Base-by-base conservation (phyloP, 2,888 invertebrate genomes). In the Frankliniella fusca region DNA sequence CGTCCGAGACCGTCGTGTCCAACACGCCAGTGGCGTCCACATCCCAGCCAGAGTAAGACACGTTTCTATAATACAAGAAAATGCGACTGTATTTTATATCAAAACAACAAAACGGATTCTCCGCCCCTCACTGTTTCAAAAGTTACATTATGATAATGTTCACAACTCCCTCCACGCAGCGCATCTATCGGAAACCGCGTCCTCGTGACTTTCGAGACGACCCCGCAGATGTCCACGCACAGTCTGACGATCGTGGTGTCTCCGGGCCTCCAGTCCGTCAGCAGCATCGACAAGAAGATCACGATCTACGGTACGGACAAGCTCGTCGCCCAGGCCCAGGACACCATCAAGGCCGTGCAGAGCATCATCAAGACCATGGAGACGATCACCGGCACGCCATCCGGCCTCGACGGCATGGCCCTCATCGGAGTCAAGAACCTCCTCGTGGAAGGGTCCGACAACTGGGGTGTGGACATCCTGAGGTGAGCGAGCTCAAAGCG, bases 381-480 rank as follows among this genome's bases (percentile, higher is more conserved):
- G 61, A 81, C 48, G 3, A 82, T 83, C 76, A 83, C 70, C 48
- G 82, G 82, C 11, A 81, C 90, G 81, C 87, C 88, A 3, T 91
- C 90, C 86, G 89, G 90, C 7, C 86, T 92, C 54, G 89, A 90
- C 5, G 91, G 92, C 86, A 88, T 90, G 85, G 91, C 91, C 84
- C 87, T 91, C 23, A 90, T 91, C 81, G 91, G 91, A 7, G 88
- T 92, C 80, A 90, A 91, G 20, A 90, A 91, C 85, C 90, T 91
- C 86, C 87, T 88, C 83, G 88, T 89, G 87, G 89, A 89, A 83
- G 91, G 91, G 23, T 91, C 91, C 91, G 91, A 91, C 86, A 91
- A 91, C 86, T 91, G 91, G 90, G 91, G 91, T 11, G 86, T 91
- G 61, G 89, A 91, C 27, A 91, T 91, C 0, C 91, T 90, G 87